These are phyloP conservation scores for Scytalopus superciliaris DNA, from an alignment of 2,113 vertebrate genomes.

Conservation along the genomic window DNA sequence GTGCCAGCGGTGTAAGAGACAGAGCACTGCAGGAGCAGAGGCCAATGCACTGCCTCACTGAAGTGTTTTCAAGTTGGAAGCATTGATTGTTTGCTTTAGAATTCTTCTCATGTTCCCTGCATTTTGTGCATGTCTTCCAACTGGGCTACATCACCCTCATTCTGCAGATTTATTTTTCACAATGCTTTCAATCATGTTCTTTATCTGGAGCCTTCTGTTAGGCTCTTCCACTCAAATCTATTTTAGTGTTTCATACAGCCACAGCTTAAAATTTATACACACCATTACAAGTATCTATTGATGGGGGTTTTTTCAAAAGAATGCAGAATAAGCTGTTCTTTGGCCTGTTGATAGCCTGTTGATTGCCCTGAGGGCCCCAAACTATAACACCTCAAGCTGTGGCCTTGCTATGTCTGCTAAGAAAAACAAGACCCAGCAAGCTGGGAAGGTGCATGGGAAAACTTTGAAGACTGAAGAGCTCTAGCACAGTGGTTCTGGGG, in stretches of 20 bases:
- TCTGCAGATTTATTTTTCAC: constrained; percentile 4
- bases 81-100: not conserved
- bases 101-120: not conserved
- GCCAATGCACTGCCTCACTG: not conserved
- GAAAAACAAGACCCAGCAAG: not conserved
- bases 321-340: not conserved
- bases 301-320: not conserved
- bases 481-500: not conserved
- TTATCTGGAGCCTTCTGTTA: not conserved
- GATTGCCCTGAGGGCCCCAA: not conserved
- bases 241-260: not conserved
- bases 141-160: not conserved
- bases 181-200: not conserved
- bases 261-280: not conserved
- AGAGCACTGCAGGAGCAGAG: not conserved
- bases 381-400: not conserved
- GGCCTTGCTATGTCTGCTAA: not conserved
- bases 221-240: not conserved
- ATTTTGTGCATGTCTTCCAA: not conserved
- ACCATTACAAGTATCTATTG: not conserved
- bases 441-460: not conserved
- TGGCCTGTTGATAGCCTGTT: not conserved
- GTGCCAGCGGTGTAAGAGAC: not conserved
- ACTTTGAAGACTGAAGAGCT: not conserved
- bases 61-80: constrained; percentile 8